Percentiles rank a stretch among this genome's conserved stretches.
These are phyloP conservation scores for Struthidea cinerea DNA, from an alignment of 2,113 vertebrate species.

Conservation along the genomic window DNA sequence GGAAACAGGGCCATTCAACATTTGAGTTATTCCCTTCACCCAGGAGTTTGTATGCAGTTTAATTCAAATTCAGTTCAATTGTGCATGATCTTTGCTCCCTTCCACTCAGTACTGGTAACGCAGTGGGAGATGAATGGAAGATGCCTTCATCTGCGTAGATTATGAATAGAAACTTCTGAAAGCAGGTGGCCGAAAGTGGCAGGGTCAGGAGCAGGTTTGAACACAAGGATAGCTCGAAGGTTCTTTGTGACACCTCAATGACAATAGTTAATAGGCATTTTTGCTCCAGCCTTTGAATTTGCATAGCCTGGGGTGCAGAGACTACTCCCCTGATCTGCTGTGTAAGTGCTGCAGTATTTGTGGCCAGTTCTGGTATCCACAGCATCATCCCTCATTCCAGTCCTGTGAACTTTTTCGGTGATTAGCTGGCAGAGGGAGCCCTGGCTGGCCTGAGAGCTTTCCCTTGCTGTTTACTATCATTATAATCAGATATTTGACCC, in stretches of 20 bases:
- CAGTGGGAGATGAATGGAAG: not conserved
- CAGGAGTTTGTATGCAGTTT: not conserved
- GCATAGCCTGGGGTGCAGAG: not conserved
- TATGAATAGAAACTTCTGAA: not conserved
- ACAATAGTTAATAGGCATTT: not conserved
- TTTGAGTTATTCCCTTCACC: not conserved
- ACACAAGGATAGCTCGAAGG: not conserved
- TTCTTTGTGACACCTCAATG: not conserved
- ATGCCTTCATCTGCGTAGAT: not conserved
- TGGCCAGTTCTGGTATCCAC: conserved; percentile 11
- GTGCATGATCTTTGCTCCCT: not conserved
- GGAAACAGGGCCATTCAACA: not conserved
- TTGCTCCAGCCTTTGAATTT: not conserved
- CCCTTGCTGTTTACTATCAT: conserved; percentile 25
- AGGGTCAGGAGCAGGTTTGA: not conserved
- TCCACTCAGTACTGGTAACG: not conserved
- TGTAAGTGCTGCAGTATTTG: not conserved
- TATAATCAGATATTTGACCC: conserved; percentile 47
- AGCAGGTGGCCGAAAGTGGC: not conserved
- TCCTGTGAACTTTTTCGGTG: conserved; percentile 9
- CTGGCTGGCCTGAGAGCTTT: conserved; percentile 3
- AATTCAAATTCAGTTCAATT: not conserved
- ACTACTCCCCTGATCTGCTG: not conserved
- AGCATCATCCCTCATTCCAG: not conserved
- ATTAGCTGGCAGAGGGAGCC: conserved; percentile 50